Evolutionary conservation across 2,797 vertebrate species (phyloP).

Genomic region (Pseudocheirus occidentalis): DNA sequence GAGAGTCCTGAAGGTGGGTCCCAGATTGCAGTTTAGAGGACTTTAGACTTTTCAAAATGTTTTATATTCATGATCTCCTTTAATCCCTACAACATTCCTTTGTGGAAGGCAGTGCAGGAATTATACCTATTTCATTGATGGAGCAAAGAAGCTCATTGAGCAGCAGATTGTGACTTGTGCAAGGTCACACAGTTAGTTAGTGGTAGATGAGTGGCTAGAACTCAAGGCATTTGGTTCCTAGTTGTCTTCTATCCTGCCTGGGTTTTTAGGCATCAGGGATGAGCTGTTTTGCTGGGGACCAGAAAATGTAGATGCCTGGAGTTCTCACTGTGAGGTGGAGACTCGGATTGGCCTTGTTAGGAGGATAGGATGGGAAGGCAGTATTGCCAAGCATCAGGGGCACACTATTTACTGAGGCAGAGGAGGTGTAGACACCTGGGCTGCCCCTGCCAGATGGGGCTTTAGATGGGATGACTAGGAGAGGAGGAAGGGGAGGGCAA

Average conservation of each 20-base stretch:
- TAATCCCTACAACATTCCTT: background rate
- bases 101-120: background rate
- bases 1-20: background rate
- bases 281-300: too few species aligned
- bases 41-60: background rate
- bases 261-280: too few species aligned
- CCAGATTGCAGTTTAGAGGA: background rate
- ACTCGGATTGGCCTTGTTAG: background rate
- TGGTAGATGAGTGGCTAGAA: background rate
- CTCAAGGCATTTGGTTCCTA: too few species aligned
- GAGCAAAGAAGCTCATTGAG: background rate
- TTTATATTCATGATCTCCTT: background rate
- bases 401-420: background rate
- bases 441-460: background rate
- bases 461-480: background rate
- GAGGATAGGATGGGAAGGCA: background rate
- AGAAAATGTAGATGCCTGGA: too few species aligned
- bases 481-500: conserved; percentile 15
- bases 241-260: too few species aligned
- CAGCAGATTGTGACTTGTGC: background rate
- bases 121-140: background rate
- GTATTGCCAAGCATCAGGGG: too few species aligned
- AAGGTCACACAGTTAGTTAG: too few species aligned
- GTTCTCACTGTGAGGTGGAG: too few species aligned
- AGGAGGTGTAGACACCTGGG: background rate